A percentile compares a stretch with the other conserved stretches of the same genome.
These are phyloP conservation scores for Pandemis corylana DNA, from an alignment of 2,888 invertebrate genomes.

Conservation along the genomic window DNA sequence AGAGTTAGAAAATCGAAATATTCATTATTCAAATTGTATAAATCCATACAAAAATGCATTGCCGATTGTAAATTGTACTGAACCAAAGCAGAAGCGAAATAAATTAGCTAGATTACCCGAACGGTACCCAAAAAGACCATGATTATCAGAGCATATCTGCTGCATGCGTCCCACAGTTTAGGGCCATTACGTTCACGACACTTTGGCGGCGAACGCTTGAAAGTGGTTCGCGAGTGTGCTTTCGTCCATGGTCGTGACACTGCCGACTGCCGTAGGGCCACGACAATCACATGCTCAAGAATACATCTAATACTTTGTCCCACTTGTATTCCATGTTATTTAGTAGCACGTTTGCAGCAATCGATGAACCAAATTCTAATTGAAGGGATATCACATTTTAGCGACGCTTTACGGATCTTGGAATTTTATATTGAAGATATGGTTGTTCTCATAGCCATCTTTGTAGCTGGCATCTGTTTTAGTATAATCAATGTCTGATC, in stretches of 20 bases:
- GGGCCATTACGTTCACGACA: constrained; percentile 54
- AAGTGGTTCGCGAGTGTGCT: constrained; percentile 37
- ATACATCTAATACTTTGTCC: neutral
- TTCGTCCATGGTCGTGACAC: constrained; percentile 7
- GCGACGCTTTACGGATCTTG: neutral
- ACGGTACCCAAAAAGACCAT: constrained; percentile 48
- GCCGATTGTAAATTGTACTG: neutral
- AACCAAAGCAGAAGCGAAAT: neutral
- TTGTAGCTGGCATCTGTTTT: neutral
- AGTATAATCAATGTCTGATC: neutral
- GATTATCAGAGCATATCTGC: constrained; percentile 54
- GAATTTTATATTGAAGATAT: neutral
- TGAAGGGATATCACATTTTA: neutral
- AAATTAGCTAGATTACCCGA: neutral
- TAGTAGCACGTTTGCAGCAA: neutral
- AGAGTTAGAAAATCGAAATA: no score
- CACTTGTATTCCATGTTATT: neutral
- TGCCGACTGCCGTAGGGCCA: neutral
- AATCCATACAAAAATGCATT: neutral
- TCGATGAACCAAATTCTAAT: no score
- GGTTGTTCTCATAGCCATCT: neutral
- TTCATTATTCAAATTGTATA: no score
- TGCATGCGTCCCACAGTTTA: constrained; percentile 50
- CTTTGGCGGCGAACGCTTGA: constrained; percentile 45
- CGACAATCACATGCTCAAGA: constrained; percentile 1